Conservation (phyloP, 37 sponge, comb jelly and placozoan genomes). For the Spongilla lacustris region DNA sequence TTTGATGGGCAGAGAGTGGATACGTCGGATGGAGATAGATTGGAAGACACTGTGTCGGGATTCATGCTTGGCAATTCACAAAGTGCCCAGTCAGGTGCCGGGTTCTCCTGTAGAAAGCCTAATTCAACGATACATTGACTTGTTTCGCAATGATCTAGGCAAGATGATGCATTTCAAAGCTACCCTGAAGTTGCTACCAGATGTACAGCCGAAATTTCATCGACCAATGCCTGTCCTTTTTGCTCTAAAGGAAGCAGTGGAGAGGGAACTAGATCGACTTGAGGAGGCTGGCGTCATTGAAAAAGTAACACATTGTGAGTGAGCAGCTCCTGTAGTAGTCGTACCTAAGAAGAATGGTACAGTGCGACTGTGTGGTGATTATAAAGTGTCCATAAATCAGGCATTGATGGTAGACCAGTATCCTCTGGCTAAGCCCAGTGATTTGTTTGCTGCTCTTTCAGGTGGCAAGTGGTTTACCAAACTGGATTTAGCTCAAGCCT, state of each 20-base stretch:
- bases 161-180: slow-evolving; percentile 11
- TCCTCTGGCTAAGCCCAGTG: slow-evolving; percentile 27
- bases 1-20: slow-evolving; percentile 25
- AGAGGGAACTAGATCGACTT: slow-evolving; percentile 20
- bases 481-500: slow-evolving; percentile 39
- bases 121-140: slow-evolving; percentile 21
- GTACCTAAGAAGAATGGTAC: slow-evolving; percentile 36
- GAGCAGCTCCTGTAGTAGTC: slow-evolving; percentile 39
- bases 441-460: slow-evolving; percentile 26
- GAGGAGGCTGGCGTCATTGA: slow-evolving; percentile 13
- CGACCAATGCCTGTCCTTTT: slow-evolving; percentile 23
- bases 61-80: not conserved
- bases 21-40: slow-evolving; percentile 3
- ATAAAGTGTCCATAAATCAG: slow-evolving; percentile 42
- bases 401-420: slow-evolving; percentile 28
- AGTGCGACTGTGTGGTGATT: slow-evolving; percentile 50
- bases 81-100: not conserved
- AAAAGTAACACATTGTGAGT: slow-evolving; percentile 1
- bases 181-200: slow-evolving; percentile 1
- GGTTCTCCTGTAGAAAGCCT: not conserved
- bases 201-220: slow-evolving; percentile 16
- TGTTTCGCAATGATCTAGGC: slow-evolving; percentile 32
- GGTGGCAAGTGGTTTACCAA: slow-evolving; percentile 38
- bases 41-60: slow-evolving; percentile 12
- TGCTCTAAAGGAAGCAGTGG: slow-evolving; percentile 5